Conservation (phyloP, 2,888 invertebrate genomes). For the Calameuta filiformis region DNA sequence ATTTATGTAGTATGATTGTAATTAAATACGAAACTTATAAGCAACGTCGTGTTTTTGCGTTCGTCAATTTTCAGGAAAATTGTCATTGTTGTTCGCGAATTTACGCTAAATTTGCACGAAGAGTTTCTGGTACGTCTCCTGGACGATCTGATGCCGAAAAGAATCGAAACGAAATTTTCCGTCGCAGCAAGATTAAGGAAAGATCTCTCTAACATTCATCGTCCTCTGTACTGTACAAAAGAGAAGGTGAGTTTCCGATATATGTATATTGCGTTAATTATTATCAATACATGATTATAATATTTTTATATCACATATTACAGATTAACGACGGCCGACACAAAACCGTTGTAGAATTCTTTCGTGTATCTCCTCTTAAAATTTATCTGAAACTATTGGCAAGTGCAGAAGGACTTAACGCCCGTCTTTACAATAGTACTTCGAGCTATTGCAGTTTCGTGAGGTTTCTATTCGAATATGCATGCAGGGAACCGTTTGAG, state of each 20-base stretch:
- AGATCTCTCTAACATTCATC: conserved; percentile 51
- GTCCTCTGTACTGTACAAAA: conserved; percentile 31
- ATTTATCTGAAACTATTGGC: conserved; percentile 72
- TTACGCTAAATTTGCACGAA: conserved; percentile 55
- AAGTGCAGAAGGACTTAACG: conserved; percentile 45
- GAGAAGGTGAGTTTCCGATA: conserved; percentile 19
- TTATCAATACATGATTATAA: no score
- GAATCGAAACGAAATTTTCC: conserved; percentile 51
- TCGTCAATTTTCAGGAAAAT: conserved; percentile 43
- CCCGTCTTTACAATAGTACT: conserved; percentile 35
- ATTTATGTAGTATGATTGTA: no score
- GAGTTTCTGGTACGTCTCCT: conserved; percentile 52
- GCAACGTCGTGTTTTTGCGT: no score
- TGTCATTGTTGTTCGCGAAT: conserved; percentile 47
- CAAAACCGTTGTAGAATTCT: conserved; percentile 67
- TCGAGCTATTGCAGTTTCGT: conserved; percentile 53
- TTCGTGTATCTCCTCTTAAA: conserved; percentile 72
- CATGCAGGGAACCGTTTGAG: conserved; percentile 52
- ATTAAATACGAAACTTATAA: no score
- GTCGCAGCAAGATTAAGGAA: conserved; percentile 53
- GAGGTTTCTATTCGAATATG: conserved; percentile 53
- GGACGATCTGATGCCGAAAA: conserved; percentile 45
- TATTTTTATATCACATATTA: no score
- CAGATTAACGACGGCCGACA: no score
- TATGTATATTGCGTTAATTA: neutral